phyloP scores from a whole-genome alignment of 2,888 invertebrate genomes.

The Cephus rjabovi region DNA sequence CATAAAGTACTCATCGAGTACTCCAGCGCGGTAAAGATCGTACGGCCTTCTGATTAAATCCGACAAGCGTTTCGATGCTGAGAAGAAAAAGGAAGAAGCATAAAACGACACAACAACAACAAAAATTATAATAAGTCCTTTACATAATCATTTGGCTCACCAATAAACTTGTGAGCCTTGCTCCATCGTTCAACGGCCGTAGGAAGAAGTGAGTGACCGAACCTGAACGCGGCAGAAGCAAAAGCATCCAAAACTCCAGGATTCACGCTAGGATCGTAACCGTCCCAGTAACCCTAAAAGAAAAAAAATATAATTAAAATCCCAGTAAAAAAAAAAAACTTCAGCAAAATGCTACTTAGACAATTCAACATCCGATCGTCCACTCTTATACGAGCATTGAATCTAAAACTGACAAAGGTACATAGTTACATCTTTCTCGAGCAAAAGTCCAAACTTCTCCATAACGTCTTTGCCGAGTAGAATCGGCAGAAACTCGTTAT shows the following conservation, averaged over 20 bases:
- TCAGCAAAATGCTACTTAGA: no score
- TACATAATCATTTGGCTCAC: slow-evolving; percentile 65
- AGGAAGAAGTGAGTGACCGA: slow-evolving; percentile 90
- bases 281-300: slow-evolving; percentile 82
- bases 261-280: slow-evolving; percentile 86
- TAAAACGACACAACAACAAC: neutral
- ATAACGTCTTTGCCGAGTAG: slow-evolving; percentile 90
- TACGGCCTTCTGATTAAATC: slow-evolving; percentile 90
- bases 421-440: slow-evolving; percentile 78
- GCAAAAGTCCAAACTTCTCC: slow-evolving; percentile 88
- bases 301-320: slow-evolving; percentile 11
- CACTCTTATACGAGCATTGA: neutral
- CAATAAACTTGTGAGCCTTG: slow-evolving; percentile 93
- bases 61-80: slow-evolving; percentile 89
- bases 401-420: neutral
- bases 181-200: slow-evolving; percentile 95
- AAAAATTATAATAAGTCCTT: neutral
- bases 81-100: slow-evolving; percentile 39
- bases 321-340: no score
- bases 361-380: neutral
- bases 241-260: slow-evolving; percentile 91
- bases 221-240: slow-evolving; percentile 92
- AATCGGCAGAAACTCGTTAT: slow-evolving; percentile 90
- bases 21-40: slow-evolving; percentile 90
- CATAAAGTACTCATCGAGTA: slow-evolving; percentile 92